phyloP scores from a whole-genome alignment of 2,888 invertebrate species.

The Encarsia formosa region DNA sequence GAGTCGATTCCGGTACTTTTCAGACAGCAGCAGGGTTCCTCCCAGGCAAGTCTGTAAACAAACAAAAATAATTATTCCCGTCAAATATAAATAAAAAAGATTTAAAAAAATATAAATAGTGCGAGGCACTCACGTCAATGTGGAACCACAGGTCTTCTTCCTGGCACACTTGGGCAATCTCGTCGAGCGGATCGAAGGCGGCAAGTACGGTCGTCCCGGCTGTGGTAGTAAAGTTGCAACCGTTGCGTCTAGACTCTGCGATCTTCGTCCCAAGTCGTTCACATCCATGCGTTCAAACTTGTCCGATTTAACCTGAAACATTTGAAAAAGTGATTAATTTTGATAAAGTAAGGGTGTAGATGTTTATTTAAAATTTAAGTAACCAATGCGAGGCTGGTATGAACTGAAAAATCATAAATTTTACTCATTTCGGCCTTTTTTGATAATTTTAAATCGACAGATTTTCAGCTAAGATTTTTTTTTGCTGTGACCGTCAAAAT shows the following conservation, averaged over 20 bases:
- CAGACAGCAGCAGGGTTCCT: constrained; percentile 68
- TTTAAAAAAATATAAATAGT: no score
- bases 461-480: no score
- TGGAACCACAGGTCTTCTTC: constrained; percentile 74
- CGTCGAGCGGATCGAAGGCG: constrained; percentile 71
- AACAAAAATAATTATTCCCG: no score
- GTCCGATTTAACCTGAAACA: constrained; percentile 65
- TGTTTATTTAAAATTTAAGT: no score
- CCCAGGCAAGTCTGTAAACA: constrained; percentile 71
- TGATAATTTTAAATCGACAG: no score
- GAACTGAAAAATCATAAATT: no score
- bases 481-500: no score
- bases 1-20: constrained; percentile 59
- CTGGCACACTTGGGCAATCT: constrained; percentile 65
- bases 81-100: background rate
- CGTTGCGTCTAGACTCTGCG: constrained; percentile 49
- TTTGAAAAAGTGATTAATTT: no score
- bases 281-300: constrained; percentile 64
- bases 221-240: constrained; percentile 65
- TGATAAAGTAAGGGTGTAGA: no score
- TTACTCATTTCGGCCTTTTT: no score
- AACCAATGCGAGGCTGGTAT: no score
- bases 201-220: constrained; percentile 81
- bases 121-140: constrained; percentile 75
- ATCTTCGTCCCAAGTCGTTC: constrained; percentile 60